A percentile compares a stretch with the other conserved stretches of the same genome.
phyloP scores from a whole-genome alignment of 2,113 vertebrate species.

The Bucco capensis region DNA sequence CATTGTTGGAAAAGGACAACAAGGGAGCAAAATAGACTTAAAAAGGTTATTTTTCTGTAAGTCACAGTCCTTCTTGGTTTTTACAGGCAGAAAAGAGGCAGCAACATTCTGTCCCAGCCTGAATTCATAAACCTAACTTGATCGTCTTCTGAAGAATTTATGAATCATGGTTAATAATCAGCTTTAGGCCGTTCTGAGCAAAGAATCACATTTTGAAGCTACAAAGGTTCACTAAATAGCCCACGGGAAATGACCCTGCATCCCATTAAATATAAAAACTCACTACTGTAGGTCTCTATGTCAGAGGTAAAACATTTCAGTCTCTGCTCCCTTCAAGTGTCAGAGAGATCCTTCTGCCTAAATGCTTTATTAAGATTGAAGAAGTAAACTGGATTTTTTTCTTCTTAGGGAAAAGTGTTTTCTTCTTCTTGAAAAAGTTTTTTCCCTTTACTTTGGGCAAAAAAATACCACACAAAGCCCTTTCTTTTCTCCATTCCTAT shows the following conservation, averaged over 20 bases:
- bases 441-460: slow-evolving; percentile 5
- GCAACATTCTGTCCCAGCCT: slow-evolving; percentile 63
- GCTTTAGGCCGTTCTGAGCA: slow-evolving; percentile 84
- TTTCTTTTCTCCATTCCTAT: neutral
- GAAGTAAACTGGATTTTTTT: slow-evolving; percentile 19
- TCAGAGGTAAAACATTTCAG: slow-evolving; percentile 70
- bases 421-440: slow-evolving; percentile 34
- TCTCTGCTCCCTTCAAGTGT: slow-evolving; percentile 58
- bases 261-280: slow-evolving; percentile 74
- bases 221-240: slow-evolving; percentile 86
- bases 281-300: slow-evolving; percentile 41
- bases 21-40: neutral
- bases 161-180: slow-evolving; percentile 88
- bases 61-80: neutral
- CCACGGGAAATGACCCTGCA: slow-evolving; percentile 83
- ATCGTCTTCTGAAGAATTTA: slow-evolving; percentile 84
- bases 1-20: neutral
- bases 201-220: slow-evolving; percentile 81
- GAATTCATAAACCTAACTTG: slow-evolving; percentile 80
- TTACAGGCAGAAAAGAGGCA: slow-evolving; percentile 52
- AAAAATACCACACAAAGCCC: neutral
- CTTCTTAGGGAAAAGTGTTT: slow-evolving; percentile 7
- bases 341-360: slow-evolving; percentile 40
- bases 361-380: slow-evolving; percentile 58
- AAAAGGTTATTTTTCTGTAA: neutral